These are phyloP conservation scores for Platyrinchus mystaceus DNA, from an alignment of 2,797 vertebrate genomes.

Conservation along the genomic window DNA sequence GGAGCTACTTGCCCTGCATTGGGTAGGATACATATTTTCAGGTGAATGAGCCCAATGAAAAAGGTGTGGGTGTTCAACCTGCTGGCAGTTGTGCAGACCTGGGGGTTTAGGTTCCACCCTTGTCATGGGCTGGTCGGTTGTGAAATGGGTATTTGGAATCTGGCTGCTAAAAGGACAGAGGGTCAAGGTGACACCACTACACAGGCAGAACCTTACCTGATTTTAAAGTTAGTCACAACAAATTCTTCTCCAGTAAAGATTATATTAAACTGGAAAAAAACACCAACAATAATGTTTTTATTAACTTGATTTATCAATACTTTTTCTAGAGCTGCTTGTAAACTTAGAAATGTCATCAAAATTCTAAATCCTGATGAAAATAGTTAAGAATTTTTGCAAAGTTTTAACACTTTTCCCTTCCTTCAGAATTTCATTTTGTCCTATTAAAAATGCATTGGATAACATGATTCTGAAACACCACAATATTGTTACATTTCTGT, in stretches of 20 bases:
- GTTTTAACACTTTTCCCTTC: not conserved
- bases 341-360: not conserved
- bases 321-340: not conserved
- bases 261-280: conserved; percentile 58
- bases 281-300: not conserved
- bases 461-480: not conserved
- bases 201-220: conserved; percentile 45
- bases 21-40: not conserved
- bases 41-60: not conserved
- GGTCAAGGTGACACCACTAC: not conserved
- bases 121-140: not conserved
- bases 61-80: not conserved
- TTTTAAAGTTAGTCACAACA: conserved; percentile 39
- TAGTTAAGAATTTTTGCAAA: not conserved
- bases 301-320: not conserved
- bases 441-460: not conserved
- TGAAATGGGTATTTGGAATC: not conserved
- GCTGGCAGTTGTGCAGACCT: not conserved
- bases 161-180: not conserved
- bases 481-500: not conserved
- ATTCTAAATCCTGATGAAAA: not conserved
- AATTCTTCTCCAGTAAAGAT: conserved; percentile 50
- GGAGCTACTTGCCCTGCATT: not conserved
- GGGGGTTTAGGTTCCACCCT: not conserved
- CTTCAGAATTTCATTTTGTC: not conserved